Evolutionary conservation across 2,113 vertebrate genomes (phyloP), one percentile per base, ranked within the genome.

Genomic region (Stegastes partitus): DNA sequence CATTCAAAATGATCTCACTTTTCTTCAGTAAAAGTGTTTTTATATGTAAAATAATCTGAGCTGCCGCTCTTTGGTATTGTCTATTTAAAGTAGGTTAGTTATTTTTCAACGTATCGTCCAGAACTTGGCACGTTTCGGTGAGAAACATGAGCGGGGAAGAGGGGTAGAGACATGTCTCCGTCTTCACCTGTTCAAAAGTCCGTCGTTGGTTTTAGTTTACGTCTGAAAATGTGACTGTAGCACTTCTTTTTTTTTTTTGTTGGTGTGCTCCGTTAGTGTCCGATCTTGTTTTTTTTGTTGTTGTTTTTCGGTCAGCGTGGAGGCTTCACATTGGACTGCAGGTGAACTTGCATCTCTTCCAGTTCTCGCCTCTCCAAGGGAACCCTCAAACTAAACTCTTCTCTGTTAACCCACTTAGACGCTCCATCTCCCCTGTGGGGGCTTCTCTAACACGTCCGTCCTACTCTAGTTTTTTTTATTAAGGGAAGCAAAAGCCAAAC

Each of bases 321-420:
- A 72, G 68, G 31, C 26, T 81, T 77, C 66, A 56, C 53, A 45
- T 55, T 65, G 78, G 85, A 86, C 89, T 85, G 83, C 79, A 84
- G 87, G 76, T 91, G 83, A 92, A 92, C 84, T 89, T 82, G 66
- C 66, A 77, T 75, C 77, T 77, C 61, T 74, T 64, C 65, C 74
- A 68, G 74, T 75, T 87, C 59, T 64, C 75, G 50, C 49, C 72
- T 92, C 80, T 86, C 77, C 34, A 76, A 83, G 85, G 88, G 77
- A 89, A 86, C 84, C 86, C 87, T 89, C 88, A 79, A 81, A 84
- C 89, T 84, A 91, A 93, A 92, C 90, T 87, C 79, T 90, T 87
- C 45, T 58, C 84, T 84, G 80, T 83, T 89, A 88, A 89, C 83
- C 87, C 70, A 83, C 74, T 87, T 90, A 83, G 77, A 88, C 68